Percentiles rank a stretch among this genome's conserved stretches.
These are phyloP conservation scores for Bradynema listronoti DNA, from an alignment of 1,140 invertebrate genomes.

Conservation along the genomic window DNA sequence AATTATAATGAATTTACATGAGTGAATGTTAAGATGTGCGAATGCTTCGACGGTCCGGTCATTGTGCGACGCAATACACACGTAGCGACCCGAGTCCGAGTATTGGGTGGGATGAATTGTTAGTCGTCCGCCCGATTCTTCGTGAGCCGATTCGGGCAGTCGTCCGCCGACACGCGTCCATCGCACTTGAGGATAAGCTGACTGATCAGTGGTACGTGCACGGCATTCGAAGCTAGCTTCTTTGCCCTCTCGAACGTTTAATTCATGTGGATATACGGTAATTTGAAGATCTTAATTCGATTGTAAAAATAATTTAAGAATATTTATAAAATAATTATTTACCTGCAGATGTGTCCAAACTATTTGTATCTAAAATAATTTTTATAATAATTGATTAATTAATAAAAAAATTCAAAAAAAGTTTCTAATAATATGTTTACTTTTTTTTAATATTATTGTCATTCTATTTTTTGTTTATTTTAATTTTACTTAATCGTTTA, in stretches of 20 bases:
- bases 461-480: too few species aligned
- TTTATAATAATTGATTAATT: too few species aligned
- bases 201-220: slow-evolving; percentile 47
- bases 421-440: too few species aligned
- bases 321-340: too few species aligned
- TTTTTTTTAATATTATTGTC: too few species aligned
- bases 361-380: too few species aligned
- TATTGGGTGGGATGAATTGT: slow-evolving; percentile 32
- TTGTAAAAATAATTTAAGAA: too few species aligned
- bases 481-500: too few species aligned
- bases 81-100: slow-evolving; percentile 43
- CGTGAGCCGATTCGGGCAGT: slow-evolving; percentile 39
- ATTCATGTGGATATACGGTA: slow-evolving; percentile 55
- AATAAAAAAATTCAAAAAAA: too few species aligned
- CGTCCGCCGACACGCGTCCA: slow-evolving; percentile 55
- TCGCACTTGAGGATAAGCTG: slow-evolving; percentile 44
- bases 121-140: slow-evolving; percentile 43
- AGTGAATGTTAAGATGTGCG: slow-evolving; percentile 46
- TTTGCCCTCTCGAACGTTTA: slow-evolving; percentile 47
- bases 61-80: slow-evolving; percentile 51
- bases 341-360: too few species aligned
- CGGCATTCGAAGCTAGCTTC: slow-evolving; percentile 55
- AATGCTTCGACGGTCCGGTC: slow-evolving; percentile 52
- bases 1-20: slow-evolving; percentile 36
- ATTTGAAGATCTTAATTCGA: slow-evolving; percentile 54